Evolutionary conservation across 2,888 invertebrate species (phyloP), one percentile per base, ranked within the genome.

Genomic region (Diploptera punctata): DNA sequence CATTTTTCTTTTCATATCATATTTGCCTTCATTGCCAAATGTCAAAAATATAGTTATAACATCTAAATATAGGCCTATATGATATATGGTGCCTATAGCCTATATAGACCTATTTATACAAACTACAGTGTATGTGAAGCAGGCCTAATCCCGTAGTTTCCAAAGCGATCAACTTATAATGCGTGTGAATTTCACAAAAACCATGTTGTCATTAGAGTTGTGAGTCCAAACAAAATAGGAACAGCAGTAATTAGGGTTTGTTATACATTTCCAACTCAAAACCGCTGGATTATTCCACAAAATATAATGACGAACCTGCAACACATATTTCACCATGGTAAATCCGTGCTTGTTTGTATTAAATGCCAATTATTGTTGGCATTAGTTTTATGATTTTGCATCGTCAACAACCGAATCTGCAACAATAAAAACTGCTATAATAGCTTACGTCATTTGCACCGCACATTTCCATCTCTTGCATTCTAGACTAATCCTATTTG

Each of bases 401-500:
- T 29, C n/a, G 26, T 57, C 57, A 16, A 57, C 57, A 29, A 57
- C 26, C 10, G 29, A 57, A 26, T n/a, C 26, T 29, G 16, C n/a
- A 57, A 57, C 29, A 29, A n/a, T 57, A 57, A 57, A n/a, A 52
- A 52, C 52, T 52, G 21, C 21, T 10, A 52, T 21, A 52, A 52
- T 52, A 52, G n/a, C n/a, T n/a, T n/a, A n/a, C 52, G n/a, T 18
- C 52, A 52, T 24, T 52, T 57, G 31, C n/a, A 29, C 57, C 5
- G n/a, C 16, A 29, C 7, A 3, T 29, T 57, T 26, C 57, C 52
- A 52, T 24, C 13, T 10, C 10, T 18, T 7, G 24, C 5, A 52
- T 16, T 57, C n/a, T 57, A n/a, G n/a, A n/a, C n/a, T n/a, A 57
- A 57, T 57, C 57, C 57, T 19, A 57, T 57, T 29, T n/a, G n/a